Evolutionary conservation across 2,797 vertebrate species (phyloP).

Genomic region (Xenopus petersii): DNA sequence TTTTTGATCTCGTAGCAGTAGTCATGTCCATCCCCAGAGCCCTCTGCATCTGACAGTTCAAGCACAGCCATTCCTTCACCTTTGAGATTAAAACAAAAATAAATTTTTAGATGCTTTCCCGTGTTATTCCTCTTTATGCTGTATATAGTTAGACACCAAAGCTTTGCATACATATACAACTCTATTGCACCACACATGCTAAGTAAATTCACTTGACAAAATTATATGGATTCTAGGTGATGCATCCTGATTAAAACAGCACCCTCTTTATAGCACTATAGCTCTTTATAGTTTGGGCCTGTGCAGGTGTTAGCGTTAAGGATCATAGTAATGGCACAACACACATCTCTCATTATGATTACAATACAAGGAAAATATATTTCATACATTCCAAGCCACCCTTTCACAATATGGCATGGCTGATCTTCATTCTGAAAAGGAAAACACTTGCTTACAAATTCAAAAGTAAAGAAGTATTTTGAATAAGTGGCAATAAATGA

Average conservation of each 20-base stretch:
- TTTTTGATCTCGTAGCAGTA: slow-evolving; percentile 90
- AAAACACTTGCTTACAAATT: slow-evolving; percentile 44
- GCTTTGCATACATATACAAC: too few relatives aligned
- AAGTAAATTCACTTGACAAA: too few relatives aligned
- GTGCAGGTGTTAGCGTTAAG: too few relatives aligned
- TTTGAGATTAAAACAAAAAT: slow-evolving; percentile 56
- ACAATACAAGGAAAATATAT: too few relatives aligned
- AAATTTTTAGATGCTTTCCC: neutral
- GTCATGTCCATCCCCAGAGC: slow-evolving; percentile 98
- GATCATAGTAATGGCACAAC: too few relatives aligned
- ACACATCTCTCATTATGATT: too few relatives aligned
- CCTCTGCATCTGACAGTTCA: slow-evolving; percentile 99
- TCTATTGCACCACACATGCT: too few relatives aligned
- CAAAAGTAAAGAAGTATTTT: slow-evolving; percentile 36
- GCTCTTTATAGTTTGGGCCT: too few relatives aligned
- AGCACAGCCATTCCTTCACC: slow-evolving; percentile 97
- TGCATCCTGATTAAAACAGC: too few relatives aligned
- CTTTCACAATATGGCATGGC: neutral
- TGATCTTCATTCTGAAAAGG: slow-evolving; percentile 9
- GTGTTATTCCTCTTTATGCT: neutral
- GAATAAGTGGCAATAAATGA: slow-evolving; percentile 53
- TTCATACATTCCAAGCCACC: neutral
- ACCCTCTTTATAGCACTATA: too few relatives aligned
- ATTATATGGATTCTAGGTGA: too few relatives aligned
- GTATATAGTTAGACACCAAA: too few relatives aligned